Percentiles rank a stretch among this genome's conserved stretches.
Conservation (phyloP, 2,888 invertebrate species). For the Coleophora deauratella region DNA sequence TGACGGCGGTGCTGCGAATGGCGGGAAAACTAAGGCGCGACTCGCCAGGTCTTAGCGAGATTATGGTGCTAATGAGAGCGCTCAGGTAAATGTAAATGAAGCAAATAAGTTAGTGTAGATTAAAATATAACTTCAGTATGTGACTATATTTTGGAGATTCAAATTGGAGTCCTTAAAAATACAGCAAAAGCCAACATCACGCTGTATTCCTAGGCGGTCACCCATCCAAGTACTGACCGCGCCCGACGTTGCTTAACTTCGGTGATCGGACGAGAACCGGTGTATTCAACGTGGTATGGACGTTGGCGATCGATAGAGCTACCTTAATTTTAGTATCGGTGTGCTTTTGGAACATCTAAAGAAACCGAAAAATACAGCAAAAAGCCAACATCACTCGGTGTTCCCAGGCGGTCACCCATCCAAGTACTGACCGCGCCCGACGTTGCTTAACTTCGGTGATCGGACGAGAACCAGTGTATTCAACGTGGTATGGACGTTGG, state of each 20-base stretch:
- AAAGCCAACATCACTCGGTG: neutral
- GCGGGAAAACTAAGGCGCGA: constrained; percentile 90
- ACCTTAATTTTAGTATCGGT: no score
- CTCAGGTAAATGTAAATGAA: constrained; percentile 74
- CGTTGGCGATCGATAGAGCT: constrained; percentile 37
- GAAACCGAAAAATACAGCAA: no score
- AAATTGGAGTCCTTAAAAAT: no score
- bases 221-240: constrained; percentile 68
- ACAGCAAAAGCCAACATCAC: constrained; percentile 52
- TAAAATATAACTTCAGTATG: no score
- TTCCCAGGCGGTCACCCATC: neutral
- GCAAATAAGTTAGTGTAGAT: no score
- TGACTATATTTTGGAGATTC: no score
- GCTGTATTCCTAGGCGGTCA: constrained; percentile 64
- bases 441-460: neutral
- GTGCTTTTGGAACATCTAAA: no score
- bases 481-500: neutral
- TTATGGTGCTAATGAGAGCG: constrained; percentile 92
- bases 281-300: constrained; percentile 63
- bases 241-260: constrained; percentile 68
- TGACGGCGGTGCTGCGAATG: constrained; percentile 94
- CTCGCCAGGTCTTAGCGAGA: constrained; percentile 86
- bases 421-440: neutral
- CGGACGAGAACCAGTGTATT: neutral
- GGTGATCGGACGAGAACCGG: constrained; percentile 70